A percentile compares a stretch with the other conserved stretches of the same genome.
These are phyloP conservation scores for Drosophila fungiperda DNA, from an alignment of 2,888 invertebrate genomes.

Conservation along the genomic window DNA sequence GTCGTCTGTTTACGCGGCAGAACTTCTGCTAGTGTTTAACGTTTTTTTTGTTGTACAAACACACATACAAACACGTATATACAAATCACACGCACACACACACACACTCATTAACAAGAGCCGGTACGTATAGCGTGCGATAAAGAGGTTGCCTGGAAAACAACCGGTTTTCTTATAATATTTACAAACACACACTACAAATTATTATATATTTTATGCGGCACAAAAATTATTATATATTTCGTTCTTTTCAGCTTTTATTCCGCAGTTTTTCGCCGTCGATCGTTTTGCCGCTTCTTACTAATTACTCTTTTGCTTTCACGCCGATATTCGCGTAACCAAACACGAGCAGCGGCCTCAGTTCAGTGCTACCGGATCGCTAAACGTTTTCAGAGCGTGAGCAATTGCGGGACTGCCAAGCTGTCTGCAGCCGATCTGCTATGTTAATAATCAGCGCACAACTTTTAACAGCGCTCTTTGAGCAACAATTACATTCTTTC, in stretches of 20 bases:
- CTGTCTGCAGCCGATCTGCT: slow-evolving; percentile 8
- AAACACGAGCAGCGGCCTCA: slow-evolving; percentile 46
- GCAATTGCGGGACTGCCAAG: slow-evolving; percentile 42
- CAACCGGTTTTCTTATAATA: slow-evolving; percentile 49
- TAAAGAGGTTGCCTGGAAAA: slow-evolving; percentile 28
- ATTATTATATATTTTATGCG: slow-evolving; percentile 36
- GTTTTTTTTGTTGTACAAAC: slow-evolving; percentile 32
- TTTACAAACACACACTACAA: slow-evolving; percentile 41
- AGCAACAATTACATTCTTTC: slow-evolving; percentile 3
- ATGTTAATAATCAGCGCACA: slow-evolving; percentile 31
- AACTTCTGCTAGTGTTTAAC: slow-evolving; percentile 44
- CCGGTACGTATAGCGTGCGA: slow-evolving; percentile 49
- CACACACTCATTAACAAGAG: slow-evolving; percentile 50
- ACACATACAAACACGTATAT: slow-evolving; percentile 23
- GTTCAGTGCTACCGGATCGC: slow-evolving; percentile 59
- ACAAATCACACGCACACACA: slow-evolving; percentile 27
- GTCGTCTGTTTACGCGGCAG: slow-evolving; percentile 77
- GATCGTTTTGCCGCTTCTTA: slow-evolving; percentile 56
- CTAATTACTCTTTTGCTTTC: slow-evolving; percentile 55
- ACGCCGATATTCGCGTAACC: slow-evolving; percentile 68
- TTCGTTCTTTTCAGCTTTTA: slow-evolving; percentile 33
- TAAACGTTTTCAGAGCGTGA: slow-evolving; percentile 17
- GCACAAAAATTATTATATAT: slow-evolving; percentile 21
- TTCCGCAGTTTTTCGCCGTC: slow-evolving; percentile 43
- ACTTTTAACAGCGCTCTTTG: slow-evolving; percentile 31